A percentile compares a stretch with the other conserved stretches of the same genome.
These are phyloP conservation scores for Morpho helenor DNA, from an alignment of 2,888 invertebrate genomes.

Conservation along the genomic window DNA sequence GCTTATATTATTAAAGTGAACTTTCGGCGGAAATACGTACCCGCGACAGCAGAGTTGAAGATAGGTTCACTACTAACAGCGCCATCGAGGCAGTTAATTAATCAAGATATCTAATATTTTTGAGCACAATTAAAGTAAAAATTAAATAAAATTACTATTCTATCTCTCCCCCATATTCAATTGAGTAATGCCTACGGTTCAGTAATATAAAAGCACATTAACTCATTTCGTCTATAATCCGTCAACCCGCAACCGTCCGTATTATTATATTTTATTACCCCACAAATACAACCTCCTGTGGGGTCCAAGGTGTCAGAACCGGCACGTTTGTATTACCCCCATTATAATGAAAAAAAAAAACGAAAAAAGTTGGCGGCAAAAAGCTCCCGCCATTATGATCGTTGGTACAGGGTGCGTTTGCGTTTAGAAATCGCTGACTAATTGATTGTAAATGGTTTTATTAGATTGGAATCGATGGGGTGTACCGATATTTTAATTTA, in stretches of 20 bases:
- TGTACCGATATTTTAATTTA: constrained; percentile 20
- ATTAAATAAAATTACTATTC: background rate
- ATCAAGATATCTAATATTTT: no score
- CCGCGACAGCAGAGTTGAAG: no score
- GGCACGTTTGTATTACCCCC: constrained; percentile 72
- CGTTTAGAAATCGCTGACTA: constrained; percentile 66
- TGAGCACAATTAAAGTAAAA: background rate
- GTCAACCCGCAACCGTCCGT: constrained; percentile 31
- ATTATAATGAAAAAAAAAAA: constrained; percentile 59
- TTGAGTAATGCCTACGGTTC: background rate
- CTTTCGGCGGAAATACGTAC: no score
- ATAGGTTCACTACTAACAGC: no score
- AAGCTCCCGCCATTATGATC: constrained; percentile 54
- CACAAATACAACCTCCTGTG: constrained; percentile 71
- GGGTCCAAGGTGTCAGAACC: constrained; percentile 74
- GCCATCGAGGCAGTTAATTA: no score
- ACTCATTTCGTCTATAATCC: constrained; percentile 23
- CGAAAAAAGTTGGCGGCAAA: constrained; percentile 52
- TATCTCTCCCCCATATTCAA: constrained; percentile 2
- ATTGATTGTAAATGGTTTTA: constrained; percentile 66
- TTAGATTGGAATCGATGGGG: constrained; percentile 57
- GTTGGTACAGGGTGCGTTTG: constrained; percentile 50
- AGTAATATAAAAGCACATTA: constrained; percentile 15
- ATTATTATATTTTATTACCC: constrained; percentile 71
- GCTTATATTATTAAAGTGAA: no score